Conservation (phyloP, 2,113 vertebrate species). For the Pogonocichla stellata region DNA sequence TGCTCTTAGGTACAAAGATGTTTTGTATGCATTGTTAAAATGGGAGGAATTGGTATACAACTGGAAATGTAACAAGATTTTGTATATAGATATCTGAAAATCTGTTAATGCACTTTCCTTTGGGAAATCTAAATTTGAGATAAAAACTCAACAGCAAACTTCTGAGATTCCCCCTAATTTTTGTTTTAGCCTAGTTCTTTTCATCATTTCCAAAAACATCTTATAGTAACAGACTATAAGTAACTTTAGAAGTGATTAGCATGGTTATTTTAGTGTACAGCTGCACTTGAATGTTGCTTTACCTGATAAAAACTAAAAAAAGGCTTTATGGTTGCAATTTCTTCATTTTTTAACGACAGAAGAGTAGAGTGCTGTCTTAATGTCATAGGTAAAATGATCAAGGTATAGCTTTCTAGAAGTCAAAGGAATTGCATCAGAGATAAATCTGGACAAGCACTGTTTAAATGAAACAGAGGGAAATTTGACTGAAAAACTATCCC, state of each 20-base stretch:
- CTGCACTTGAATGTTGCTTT: background rate
- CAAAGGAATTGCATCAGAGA: background rate
- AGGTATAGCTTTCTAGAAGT: background rate
- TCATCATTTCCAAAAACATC: background rate
- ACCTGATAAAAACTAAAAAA: background rate
- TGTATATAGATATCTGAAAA: background rate
- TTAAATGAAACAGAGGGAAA: background rate
- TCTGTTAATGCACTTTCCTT: background rate
- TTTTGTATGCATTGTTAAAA: background rate
- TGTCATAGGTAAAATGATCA: background rate
- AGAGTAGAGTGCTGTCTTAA: background rate
- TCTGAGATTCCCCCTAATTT: background rate
- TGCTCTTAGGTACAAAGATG: background rate
- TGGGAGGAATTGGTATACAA: background rate
- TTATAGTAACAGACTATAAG: background rate
- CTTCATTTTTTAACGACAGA: background rate
- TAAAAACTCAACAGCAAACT: background rate
- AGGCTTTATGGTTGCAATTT: background rate
- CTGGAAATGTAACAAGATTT: background rate
- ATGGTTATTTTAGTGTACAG: background rate
- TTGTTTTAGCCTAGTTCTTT: background rate
- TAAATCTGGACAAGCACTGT: background rate
- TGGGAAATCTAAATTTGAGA: background rate
- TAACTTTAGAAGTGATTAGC: background rate
- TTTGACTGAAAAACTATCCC: background rate